Evolutionary conservation across 2,888 invertebrate genomes (phyloP).

Genomic region (Hirudinaria manillensis): DNA sequence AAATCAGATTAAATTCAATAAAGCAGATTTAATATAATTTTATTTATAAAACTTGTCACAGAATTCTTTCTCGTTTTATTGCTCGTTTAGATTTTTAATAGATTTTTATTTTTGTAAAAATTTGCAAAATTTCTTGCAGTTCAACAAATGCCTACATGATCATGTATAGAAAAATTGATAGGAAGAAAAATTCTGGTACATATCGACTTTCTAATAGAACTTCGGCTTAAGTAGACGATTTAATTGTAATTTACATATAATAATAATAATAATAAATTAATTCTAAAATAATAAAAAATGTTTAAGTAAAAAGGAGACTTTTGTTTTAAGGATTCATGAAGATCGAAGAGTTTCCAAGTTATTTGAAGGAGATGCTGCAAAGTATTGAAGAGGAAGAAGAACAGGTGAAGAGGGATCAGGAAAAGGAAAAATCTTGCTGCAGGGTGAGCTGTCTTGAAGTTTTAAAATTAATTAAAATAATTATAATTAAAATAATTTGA

Average conservation of each 20-base stretch:
- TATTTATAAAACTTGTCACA: too few species aligned
- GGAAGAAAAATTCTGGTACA: slow-evolving; percentile 45
- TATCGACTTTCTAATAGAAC: neutral
- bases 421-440: slow-evolving; percentile 62
- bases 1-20: too few species aligned
- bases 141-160: slow-evolving; percentile 86
- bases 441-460: slow-evolving; percentile 49
- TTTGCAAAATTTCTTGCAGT: slow-evolving; percentile 27
- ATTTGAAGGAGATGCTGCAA: slow-evolving; percentile 64
- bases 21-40: too few species aligned
- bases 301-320: slow-evolving; percentile 42
- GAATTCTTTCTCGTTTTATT: too few species aligned
- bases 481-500: too few species aligned
- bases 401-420: slow-evolving; percentile 60
- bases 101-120: too few species aligned
- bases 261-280: too few species aligned
- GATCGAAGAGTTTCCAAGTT: slow-evolving; percentile 67
- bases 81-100: too few species aligned
- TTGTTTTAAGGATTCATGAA: slow-evolving; percentile 46
- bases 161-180: slow-evolving; percentile 70
- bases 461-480: too few species aligned
- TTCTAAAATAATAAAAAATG: neutral
- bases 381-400: slow-evolving; percentile 66
- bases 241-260: too few species aligned
- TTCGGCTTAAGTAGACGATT: too few species aligned